Base-by-base conservation (phyloP, 1,140 invertebrate species). In the Caenorhabditis remanei region DNA sequence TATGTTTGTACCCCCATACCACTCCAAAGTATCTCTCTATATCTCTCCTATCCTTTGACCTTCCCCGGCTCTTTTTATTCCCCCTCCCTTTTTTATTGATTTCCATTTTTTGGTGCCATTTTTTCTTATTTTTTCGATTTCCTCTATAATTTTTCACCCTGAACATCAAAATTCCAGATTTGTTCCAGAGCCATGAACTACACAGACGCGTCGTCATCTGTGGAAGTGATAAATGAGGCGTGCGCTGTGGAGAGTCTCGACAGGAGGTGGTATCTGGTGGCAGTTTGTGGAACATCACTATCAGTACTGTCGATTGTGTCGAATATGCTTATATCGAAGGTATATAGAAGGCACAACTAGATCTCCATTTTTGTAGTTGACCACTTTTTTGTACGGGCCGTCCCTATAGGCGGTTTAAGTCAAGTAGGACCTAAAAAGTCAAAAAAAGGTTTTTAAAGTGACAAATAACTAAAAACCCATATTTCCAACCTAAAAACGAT, bases 221-320 rank as follows among this genome's bases (percentile, higher is more conserved):
- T 7, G 4, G 65, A 21, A 79, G 71, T 13, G 19, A n/a, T 71
- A 24, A 79, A 53, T 50, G 71, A 79, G n/a, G 71, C 43, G n/a
- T 89, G 88, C 43, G 75, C 65, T 6, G 87, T 89, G 48, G 71
- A 83, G 65, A 83, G 46, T 55, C 46, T 85, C 9, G 88, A 89
- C 67, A 43, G 88, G 13, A 46, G 89, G 46, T 89, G 84, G 87
- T 89, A 89, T 61, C n/a, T 89, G 89, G 87, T 88, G n/a, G 88
- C 88, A n/a, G 82, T 89, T 40, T 85, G 56, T 16, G 89, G 89
- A 16, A 89, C 87, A 16, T 67, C 85, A 2, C 56, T 89, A 19
- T 89, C 87, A 11, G 48, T 89, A 11, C 14, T 89, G 11, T 85
- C 79, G 16, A 71, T 86, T 65, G 56, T 89, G 11, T 85, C 79